Evolutionary conservation across 2,113 vertebrate genomes (phyloP).

Genomic region (Callorhinus ursinus): DNA sequence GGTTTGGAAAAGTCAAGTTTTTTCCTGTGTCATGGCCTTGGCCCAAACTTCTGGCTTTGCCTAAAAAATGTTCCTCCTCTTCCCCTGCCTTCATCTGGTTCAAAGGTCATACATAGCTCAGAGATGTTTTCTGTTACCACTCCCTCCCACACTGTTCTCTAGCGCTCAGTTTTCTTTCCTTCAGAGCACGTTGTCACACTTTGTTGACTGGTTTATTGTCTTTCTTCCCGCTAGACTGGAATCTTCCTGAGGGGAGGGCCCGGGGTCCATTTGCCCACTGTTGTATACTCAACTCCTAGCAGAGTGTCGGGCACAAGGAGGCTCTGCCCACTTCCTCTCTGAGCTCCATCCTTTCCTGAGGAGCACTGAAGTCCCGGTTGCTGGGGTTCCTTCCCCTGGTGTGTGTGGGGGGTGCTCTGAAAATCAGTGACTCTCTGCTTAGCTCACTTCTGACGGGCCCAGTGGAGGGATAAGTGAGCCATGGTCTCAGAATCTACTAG

Average conservation of each 20-base stretch:
- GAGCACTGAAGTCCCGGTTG: not conserved
- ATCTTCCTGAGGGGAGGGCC: not conserved
- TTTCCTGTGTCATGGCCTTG: not conserved
- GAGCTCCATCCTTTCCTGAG: not conserved
- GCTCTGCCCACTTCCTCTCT: not conserved
- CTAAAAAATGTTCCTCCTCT: not conserved
- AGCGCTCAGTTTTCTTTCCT: not conserved
- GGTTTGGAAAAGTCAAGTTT: conserved; percentile 34
- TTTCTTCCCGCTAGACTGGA: not conserved
- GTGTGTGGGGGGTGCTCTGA: not conserved
- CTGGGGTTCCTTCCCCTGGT: not conserved
- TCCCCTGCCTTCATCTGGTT: not conserved
- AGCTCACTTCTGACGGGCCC: not conserved
- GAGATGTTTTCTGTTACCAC: not conserved
- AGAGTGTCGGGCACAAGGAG: not conserved
- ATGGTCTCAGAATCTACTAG: not conserved
- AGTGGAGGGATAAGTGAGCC: not conserved
- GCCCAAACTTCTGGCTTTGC: not conserved
- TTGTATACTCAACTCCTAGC: not conserved
- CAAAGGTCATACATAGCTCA: not conserved
- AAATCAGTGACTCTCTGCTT: not conserved
- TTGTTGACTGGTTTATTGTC: not conserved
- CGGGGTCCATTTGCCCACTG: not conserved
- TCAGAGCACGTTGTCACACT: not conserved
- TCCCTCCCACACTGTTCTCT: accelerated